Evolutionary conservation across 2,113 vertebrate species (phyloP).

Genomic region (Anser cygnoides): DNA sequence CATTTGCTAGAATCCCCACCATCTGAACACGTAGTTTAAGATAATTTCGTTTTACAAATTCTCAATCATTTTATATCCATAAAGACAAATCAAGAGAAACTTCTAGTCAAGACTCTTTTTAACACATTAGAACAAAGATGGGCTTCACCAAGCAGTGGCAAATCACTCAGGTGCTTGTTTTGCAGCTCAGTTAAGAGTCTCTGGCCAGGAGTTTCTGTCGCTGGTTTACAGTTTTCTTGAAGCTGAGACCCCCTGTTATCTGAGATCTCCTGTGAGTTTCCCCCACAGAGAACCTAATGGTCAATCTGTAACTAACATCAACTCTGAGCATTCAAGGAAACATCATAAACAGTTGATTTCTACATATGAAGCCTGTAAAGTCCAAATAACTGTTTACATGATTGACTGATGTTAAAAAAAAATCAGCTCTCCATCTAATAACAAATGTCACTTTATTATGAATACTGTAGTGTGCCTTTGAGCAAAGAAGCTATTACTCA

Average conservation of each 20-base stretch:
- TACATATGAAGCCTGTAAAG: neutral
- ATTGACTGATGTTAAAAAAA: neutral
- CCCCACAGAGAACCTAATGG: neutral
- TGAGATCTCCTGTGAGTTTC: neutral
- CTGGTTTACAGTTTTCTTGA: neutral
- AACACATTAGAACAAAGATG: neutral
- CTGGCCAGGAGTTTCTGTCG: neutral
- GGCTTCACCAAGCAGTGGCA: neutral
- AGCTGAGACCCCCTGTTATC: neutral
- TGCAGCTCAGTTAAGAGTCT: neutral
- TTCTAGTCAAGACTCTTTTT: neutral
- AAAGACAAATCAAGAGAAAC: neutral
- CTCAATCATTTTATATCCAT: neutral
- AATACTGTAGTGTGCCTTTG: neutral
- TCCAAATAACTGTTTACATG: neutral
- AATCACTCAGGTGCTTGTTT: neutral
- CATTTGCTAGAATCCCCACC: neutral
- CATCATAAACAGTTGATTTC: neutral
- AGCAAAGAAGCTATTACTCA: neutral
- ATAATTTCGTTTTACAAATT: neutral
- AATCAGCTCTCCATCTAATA: neutral
- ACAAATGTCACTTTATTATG: neutral
- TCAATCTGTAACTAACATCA: neutral
- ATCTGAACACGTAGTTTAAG: neutral
- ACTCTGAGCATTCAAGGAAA: neutral